Evolutionary conservation across 2,113 vertebrate species (phyloP), one percentile per base, ranked within the genome.

Genomic region (Plecturocebus donacophilus): DNA sequence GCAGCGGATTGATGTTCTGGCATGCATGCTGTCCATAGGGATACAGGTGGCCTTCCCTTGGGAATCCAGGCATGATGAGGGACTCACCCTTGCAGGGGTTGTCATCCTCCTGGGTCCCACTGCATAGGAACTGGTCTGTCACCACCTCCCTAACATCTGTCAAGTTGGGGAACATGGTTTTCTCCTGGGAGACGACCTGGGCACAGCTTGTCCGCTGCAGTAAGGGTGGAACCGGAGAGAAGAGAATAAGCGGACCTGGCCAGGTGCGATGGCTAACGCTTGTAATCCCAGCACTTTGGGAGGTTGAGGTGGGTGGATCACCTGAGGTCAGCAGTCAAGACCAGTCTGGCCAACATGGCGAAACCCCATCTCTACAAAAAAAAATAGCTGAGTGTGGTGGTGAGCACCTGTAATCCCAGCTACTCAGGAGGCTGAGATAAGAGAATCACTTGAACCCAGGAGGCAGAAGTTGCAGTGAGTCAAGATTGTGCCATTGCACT

Each of bases 51-150:
- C 70, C 70, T 25, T 14, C 38, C 16, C 61, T 66, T 1, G 6
- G 82, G 42, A 49, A 64, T 30, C 19, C 8, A 8, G 25, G 23
- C 8, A 2, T 5, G 17, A 47, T 5, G 1, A 14, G 27, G 38
- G 27, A 3, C 90, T 96, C 42, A 99, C 99, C 99, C 98, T 98
- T 98, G 97, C 99, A 99, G 76, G 97, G 96, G 45, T 98, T 30
- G 0, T 97, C 85, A 4, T 99, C 91, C 8, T 91, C 87, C 45
- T n/a, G 32, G 3, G 97, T 98, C 3, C 99, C 99, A 2, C 99
- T 97, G 87, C 99, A 99, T 30, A 99, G 97, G 94, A 99, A 99
- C 79, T 99, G 98, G 68, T 99, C 98, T 0, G 99, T 98, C 52
- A 99, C 97, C 12, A 98, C 99, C 20, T 99, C 99, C 1, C 97